Base-by-base conservation (phyloP, 1,140 invertebrate genomes). In the Scaptodrosophila lebanonensis region DNA sequence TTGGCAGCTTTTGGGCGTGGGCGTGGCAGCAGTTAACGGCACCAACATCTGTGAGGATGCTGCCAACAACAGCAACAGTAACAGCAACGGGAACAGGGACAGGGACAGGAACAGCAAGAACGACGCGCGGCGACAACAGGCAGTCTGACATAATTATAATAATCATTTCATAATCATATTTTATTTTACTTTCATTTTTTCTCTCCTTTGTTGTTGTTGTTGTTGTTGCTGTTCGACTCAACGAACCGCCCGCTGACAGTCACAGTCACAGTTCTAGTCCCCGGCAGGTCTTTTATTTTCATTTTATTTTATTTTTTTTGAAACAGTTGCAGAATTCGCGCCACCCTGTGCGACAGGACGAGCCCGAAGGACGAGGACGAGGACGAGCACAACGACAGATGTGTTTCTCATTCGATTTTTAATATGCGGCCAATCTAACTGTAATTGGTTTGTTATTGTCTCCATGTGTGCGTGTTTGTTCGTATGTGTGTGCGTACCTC, bases 391-490 rank as follows among this genome's bases (percentile, higher is more conserved):
- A 48, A 35, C 83, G 84, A 86, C 84, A 86, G 84, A 86, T 86
- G 84, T 75, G 84, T 84, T 86, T 85, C 84, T 84, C 84, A 86
- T 86, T 86, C 79, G 76, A 84, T 84, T 86, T 85, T 86, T 86
- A 86, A 86, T 86, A 86, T 86, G 83, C 77, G 84, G 84, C 84
- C 84, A 86, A 86, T 85, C 83, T 86, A 86, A 85, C 68, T 79
- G 75, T 86, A 86, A 86, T 86, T 86, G 84, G 84, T 86, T 85
- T 85, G 83, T 85, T 85, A 85, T 85, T 85, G 83, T 83, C 67
- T 82, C 56, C 69, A 44, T 36, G 22, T 25, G 35, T 25, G 72
- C 29, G 47, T 36, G n/a, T n/a, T n/a, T n/a, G n/a, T n/a, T n/a
- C n/a, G n/a, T n/a, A 11, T 33, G 8, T 13, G 32, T 33, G 8